phyloP scores from a whole-genome alignment of 2,888 invertebrate genomes.

The Altica lythri region DNA sequence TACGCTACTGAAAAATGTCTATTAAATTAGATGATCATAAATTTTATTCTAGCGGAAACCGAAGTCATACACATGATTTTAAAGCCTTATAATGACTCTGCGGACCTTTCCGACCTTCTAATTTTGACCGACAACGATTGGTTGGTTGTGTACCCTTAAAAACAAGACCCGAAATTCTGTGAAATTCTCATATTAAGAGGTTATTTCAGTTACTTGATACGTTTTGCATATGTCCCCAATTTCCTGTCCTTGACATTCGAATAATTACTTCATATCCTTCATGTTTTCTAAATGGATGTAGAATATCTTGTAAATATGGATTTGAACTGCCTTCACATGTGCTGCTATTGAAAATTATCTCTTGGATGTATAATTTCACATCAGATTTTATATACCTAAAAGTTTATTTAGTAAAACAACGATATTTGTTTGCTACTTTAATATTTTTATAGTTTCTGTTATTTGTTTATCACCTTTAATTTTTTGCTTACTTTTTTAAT shows the following conservation, averaged over 20 bases:
- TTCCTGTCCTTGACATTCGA: constrained; percentile 28
- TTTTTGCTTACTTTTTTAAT: no score
- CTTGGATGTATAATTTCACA: no score
- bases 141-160: constrained; percentile 17
- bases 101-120: constrained; percentile 20
- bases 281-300: constrained; percentile 10
- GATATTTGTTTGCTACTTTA: no score
- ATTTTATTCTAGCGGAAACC: constrained; percentile 25
- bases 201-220: constrained; percentile 31
- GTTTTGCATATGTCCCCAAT: constrained; percentile 31
- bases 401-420: no score
- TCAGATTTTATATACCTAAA: no score
- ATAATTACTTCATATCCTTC: constrained; percentile 21
- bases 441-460: no score
- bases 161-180: constrained; percentile 22
- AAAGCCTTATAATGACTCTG: constrained; percentile 7
- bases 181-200: constrained; percentile 22
- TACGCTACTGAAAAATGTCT: constrained; percentile 12
- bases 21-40: constrained; percentile 21
- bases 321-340: no score
- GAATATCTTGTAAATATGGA: no score
- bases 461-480: no score
- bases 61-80: constrained; percentile 11
- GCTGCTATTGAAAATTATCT: no score
- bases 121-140: constrained; percentile 22